phyloP scores from a whole-genome alignment of 2,888 invertebrate species.

The Lithophane leautieri region DNA sequence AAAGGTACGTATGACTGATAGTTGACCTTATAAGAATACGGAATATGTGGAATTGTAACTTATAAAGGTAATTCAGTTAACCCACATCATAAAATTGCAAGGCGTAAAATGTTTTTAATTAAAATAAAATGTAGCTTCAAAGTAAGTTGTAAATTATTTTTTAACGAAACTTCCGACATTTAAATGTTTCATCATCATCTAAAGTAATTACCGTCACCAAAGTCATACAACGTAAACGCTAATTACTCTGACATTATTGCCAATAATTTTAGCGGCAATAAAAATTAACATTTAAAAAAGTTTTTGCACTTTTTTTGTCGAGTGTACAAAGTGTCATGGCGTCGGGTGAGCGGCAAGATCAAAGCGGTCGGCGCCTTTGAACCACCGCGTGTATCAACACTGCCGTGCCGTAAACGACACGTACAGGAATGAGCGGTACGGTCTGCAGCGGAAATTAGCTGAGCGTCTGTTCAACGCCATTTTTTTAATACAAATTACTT shows the following conservation, averaged over 20 bases:
- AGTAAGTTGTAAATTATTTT: constrained; percentile 26
- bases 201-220: constrained; percentile 53
- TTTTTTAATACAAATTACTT: constrained; percentile 60
- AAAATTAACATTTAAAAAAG: constrained; percentile 66
- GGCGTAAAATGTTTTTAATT: not conserved
- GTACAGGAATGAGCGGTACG: constrained; percentile 70
- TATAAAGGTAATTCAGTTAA: constrained; percentile 18
- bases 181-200: constrained; percentile 54
- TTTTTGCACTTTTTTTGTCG: constrained; percentile 70
- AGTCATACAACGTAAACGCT: constrained; percentile 44
- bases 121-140: not conserved
- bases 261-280: constrained; percentile 68
- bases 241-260: constrained; percentile 65
- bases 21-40: constrained; percentile 5
- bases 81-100: not conserved
- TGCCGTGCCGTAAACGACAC: constrained; percentile 79
- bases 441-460: constrained; percentile 65
- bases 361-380: constrained; percentile 82
- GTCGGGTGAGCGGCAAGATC: constrained; percentile 77
- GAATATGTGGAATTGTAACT: not conserved
- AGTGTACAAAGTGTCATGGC: constrained; percentile 75
- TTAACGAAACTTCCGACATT: constrained; percentile 50
- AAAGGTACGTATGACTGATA: not conserved
- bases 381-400: constrained; percentile 76
- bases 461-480: constrained; percentile 44